Evolutionary conservation across 2,113 vertebrate genomes (phyloP).

Genomic region (Embiotoca jacksoni): DNA sequence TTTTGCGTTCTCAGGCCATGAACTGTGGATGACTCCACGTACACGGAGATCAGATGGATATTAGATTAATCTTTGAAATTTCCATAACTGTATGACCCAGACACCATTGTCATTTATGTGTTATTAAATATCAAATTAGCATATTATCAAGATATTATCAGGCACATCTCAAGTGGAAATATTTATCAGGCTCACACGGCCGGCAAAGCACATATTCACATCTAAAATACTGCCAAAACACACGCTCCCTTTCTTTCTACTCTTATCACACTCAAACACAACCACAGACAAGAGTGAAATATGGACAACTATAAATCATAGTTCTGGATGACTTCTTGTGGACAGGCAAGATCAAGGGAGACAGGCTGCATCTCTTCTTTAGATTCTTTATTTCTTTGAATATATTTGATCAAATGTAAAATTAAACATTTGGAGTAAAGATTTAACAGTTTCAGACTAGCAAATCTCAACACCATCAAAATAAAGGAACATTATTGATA

Average conservation of each 20-base stretch:
- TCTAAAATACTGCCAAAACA: neutral
- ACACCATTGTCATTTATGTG: conserved; percentile 5
- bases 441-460: conserved; percentile 98
- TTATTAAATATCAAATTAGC: conserved; percentile 11
- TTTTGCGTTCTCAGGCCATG: no score
- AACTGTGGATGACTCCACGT: no score
- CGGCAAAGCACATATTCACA: conserved; percentile 22
- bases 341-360: conserved; percentile 65
- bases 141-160: conserved; percentile 34
- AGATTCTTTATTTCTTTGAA: conserved; percentile 93
- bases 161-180: conserved; percentile 15
- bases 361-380: conserved; percentile 92
- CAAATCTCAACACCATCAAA: conserved; percentile 99
- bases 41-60: neutral
- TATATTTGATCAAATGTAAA: conserved; percentile 98
- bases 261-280: neutral
- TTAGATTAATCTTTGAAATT: conserved; percentile 11
- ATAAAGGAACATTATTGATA: conserved; percentile 94
- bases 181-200: conserved; percentile 40
- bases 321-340: no score
- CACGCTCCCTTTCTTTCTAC: neutral
- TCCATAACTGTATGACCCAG: neutral
- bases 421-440: conserved; percentile 97
- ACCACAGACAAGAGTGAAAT: neutral
- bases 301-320: neutral